These are phyloP conservation scores for Calephelis virginiensis DNA, from an alignment of 1,140 invertebrate species.

Conservation along the genomic window DNA sequence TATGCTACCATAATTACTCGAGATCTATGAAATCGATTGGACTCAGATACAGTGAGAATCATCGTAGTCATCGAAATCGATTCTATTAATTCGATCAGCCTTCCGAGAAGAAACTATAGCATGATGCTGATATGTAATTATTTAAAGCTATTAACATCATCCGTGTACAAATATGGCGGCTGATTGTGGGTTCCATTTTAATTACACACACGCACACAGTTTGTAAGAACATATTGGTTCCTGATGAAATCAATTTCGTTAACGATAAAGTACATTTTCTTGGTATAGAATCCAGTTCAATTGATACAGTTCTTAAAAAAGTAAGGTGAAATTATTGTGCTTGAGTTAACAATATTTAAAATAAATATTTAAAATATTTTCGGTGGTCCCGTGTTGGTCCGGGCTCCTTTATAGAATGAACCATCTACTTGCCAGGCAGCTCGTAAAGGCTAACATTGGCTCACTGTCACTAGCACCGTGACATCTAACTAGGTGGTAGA, in stretches of 20 bases:
- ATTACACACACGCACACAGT: slow-evolving; percentile 73
- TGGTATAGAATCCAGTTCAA: no score
- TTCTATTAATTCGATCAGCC: slow-evolving; percentile 75
- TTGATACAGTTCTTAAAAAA: no score
- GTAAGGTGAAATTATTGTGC: no score
- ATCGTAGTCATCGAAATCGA: slow-evolving; percentile 46
- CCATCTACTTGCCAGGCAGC: no score
- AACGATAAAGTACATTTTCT: neutral
- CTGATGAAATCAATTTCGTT: slow-evolving; percentile 13
- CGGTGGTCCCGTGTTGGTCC: no score
- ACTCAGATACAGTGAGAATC: slow-evolving; percentile 2
- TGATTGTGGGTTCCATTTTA: slow-evolving; percentile 76
- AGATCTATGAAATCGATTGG: slow-evolving; percentile 14
- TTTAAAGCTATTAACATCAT: slow-evolving; percentile 73
- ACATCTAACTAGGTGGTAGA: no score
- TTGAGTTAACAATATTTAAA: no score
- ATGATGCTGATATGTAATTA: slow-evolving; percentile 75
- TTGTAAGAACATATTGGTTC: slow-evolving; percentile 51
- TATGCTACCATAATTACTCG: neutral
- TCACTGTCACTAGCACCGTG: no score
- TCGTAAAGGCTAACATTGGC: no score
- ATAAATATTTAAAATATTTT: no score
- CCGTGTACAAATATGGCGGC: slow-evolving; percentile 76
- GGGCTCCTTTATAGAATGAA: no score
- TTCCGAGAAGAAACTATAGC: slow-evolving; percentile 72